Base-by-base conservation (phyloP, 2,797 vertebrate species). In the Staurois parvus region DNA sequence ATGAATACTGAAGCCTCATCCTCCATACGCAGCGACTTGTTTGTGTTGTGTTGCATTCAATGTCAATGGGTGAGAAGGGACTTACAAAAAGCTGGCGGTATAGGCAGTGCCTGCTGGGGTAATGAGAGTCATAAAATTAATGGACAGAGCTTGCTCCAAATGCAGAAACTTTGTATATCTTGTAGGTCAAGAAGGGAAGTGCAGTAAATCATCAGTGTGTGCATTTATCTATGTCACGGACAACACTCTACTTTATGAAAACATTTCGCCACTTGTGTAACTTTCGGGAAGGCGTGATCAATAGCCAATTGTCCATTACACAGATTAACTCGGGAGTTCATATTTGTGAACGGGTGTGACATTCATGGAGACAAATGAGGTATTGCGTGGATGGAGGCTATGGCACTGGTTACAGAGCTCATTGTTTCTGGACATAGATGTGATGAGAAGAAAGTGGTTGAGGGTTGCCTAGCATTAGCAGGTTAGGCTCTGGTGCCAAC, bases 161-260 rank as follows among this genome's bases (percentile, higher is more conserved):
- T 80, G 77, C 72, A 75, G 62, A 85, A 52, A 85, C 84, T 75
- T 81, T 75, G 70, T 75, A 69, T 59, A 68, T 80, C 77, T 48
- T 85, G 84, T 80, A 85, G 84, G 84, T 85, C 84, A 85, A 59
- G 77, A 85, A 85, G 78, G 68, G 59, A 37, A 37, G 26, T 28
- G 72, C 48, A 45, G 64, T 85, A 76, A 81, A 85, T 85, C 78
- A 85, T 10, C 8, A n/a, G 28, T 42, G 32, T 70, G 69, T 45
- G 32, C 42, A 59, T 62, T 68, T 76, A 64, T 69, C 40, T 77
- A 48, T 45, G 70, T 76, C 48, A 75, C 78, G 30, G 40, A 32
- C 87, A 82, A 72, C 72, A 19, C 40, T 88, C 19, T 1, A 13
- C 4, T 52, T 88, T 68, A 72, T 80, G 87, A 84, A 88, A 75